A percentile compares a stretch with the other conserved stretches of the same genome.
phyloP scores from a whole-genome alignment of 2,797 vertebrate genomes.

The Phrynocephalus vlangalii region DNA sequence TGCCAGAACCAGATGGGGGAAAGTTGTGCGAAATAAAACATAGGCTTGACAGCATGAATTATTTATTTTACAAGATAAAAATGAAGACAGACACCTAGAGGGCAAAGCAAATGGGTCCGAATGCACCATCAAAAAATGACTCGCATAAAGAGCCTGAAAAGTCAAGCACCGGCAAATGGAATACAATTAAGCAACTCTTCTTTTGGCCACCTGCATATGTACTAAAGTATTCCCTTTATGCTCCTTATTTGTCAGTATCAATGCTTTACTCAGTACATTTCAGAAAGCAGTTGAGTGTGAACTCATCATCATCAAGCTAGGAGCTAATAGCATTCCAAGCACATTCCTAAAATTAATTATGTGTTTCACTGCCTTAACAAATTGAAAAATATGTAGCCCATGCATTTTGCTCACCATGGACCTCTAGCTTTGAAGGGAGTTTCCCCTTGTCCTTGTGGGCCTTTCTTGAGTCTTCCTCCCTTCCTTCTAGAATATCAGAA shows the following conservation, averaged over 20 bases:
- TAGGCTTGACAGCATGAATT: background rate
- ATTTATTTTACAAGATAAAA: background rate
- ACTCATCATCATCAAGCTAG: slow-evolving; percentile 42
- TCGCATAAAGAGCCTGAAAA: slow-evolving; percentile 2
- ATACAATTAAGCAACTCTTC: background rate
- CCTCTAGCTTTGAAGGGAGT: slow-evolving; percentile 2
- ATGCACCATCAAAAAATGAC: background rate
- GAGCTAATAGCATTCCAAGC: slow-evolving; percentile 34
- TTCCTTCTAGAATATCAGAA: background rate
- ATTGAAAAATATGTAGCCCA: slow-evolving; percentile 22
- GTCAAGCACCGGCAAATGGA: background rate
- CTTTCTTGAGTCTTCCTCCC: slow-evolving; percentile 1
- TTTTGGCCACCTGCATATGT: background rate
- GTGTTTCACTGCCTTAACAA: slow-evolving; percentile 30
- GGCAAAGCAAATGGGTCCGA: background rate
- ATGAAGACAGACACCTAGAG: background rate
- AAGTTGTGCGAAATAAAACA: background rate
- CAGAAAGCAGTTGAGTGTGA: slow-evolving; percentile 38
- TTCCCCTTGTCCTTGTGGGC: background rate
- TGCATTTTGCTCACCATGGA: background rate
- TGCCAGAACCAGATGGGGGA: background rate
- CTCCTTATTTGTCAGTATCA: slow-evolving; percentile 30
- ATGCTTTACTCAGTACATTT: slow-evolving; percentile 29
- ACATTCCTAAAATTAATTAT: slow-evolving; percentile 43
- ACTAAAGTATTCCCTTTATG: slow-evolving; percentile 19